These are phyloP conservation scores for Chrysogorgia sp. DNA, from an alignment of 92 coral and sea anemone species.

Conservation along the genomic window DNA sequence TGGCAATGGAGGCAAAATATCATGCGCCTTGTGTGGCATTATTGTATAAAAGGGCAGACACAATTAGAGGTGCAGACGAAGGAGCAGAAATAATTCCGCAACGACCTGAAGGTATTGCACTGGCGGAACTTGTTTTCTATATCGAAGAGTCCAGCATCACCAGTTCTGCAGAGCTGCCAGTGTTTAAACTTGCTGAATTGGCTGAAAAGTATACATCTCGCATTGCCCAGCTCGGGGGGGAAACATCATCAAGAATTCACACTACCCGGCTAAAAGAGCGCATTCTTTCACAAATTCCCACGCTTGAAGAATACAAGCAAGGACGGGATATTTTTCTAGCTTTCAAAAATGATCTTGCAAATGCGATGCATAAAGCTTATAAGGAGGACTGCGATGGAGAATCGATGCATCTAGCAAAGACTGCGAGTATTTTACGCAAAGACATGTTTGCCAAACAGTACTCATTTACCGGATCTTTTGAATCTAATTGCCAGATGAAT, in stretches of 20 bases:
- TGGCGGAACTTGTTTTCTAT: conserved; percentile 57
- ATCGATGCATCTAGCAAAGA: conserved; percentile 60
- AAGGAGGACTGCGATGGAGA: conserved; percentile 55
- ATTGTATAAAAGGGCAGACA: conserved; percentile 47
- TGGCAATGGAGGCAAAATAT: conserved; percentile 62
- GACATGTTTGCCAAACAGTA: conserved; percentile 46
- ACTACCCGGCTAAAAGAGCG: conserved; percentile 59
- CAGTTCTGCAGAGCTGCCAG: conserved; percentile 25
- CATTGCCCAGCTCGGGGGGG: conserved; percentile 46
- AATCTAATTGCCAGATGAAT: conserved; percentile 40
- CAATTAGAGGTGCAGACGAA: neutral
- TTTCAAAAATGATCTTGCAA: conserved; percentile 46
- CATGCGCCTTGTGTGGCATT: conserved; percentile 54
- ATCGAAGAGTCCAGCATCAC: conserved; percentile 46
- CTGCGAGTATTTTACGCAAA: conserved; percentile 56
- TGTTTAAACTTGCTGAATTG: conserved; percentile 52
- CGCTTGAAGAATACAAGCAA: conserved; percentile 11
- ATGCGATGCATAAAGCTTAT: conserved; percentile 41
- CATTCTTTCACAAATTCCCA: conserved; percentile 52
- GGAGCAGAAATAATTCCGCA: conserved; percentile 14
- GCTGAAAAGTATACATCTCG: conserved; percentile 47
- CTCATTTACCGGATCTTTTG: conserved; percentile 60
- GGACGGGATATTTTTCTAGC: too few species aligned
- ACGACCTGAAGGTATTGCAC: conserved; percentile 56
- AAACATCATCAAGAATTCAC: conserved; percentile 24